These are phyloP conservation scores for Ganaspis sp. DNA, from an alignment of 1,140 invertebrate genomes.

Conservation along the genomic window DNA sequence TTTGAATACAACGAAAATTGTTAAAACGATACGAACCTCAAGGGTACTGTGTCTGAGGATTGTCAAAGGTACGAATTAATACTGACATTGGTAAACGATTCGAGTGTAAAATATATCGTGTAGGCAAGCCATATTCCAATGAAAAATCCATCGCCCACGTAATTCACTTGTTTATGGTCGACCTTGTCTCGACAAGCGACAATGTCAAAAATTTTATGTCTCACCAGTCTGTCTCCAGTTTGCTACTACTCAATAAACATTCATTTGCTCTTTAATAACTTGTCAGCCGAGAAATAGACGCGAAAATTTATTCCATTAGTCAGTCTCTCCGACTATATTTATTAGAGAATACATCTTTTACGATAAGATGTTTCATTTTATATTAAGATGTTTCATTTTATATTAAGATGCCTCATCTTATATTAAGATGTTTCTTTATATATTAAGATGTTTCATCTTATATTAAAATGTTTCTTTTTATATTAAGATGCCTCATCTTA, in stretches of 20 bases:
- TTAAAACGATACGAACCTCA: constrained; percentile 28
- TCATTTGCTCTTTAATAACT: not conserved
- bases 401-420: no score
- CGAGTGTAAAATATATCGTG: constrained; percentile 15
- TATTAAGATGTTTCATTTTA: no score
- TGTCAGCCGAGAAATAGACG: not conserved
- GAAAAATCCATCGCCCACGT: constrained; percentile 6
- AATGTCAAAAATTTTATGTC: constrained; percentile 26
- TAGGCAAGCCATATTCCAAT: not conserved
- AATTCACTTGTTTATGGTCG: not conserved
- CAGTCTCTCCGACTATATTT: no score
- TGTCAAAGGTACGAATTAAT: not conserved
- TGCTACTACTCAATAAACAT: not conserved
- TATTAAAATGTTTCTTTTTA: no score
- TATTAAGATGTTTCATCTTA: no score
- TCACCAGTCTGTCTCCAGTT: not conserved
- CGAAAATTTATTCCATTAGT: not conserved
- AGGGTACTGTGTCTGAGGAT: not conserved
- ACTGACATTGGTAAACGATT: constrained; percentile 23
- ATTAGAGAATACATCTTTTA: no score
- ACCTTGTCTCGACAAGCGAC: constrained; percentile 4
- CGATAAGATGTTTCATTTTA: no score
- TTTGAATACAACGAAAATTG: not conserved
- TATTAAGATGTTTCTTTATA: no score
- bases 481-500: no score